Evolutionary conservation across 2,888 invertebrate species (phyloP), one percentile per base, ranked within the genome.

Genomic region (Listrodromus nycthemerus): DNA sequence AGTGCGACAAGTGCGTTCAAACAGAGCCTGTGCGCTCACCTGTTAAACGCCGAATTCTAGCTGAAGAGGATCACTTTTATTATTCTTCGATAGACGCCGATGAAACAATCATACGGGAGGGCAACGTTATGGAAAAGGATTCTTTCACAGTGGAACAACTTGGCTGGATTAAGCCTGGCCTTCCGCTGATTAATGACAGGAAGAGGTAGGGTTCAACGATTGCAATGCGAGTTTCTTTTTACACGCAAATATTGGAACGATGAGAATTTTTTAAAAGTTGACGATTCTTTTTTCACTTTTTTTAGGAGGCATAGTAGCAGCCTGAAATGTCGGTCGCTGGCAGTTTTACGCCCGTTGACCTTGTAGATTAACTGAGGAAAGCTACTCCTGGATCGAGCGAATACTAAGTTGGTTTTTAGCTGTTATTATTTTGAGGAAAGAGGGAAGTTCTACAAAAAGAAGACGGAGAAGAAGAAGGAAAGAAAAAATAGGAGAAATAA

Each of bases 1-100:
- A 93, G 80, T 94, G 94, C 89, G 94, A 94, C 80, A 94, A 94
- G 83, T 94, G 94, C 89, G 91, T 93, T 70, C 93, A 93, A 89
- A 93, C 93, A 50, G 93, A 93, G 85, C 93, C 93, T 45, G 81
- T 91, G 73, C 88, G 93, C 82, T 92, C 93, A 66, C 92, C 93
- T 75, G 88, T 92, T 50, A 93, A 92, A 86, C 92, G 93, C 66
- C 89, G 92, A 82, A 92, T 93, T 84, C 87, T 93, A 80, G 92
- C 92, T 73, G 92, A 93, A 75, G 89, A 91, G 85, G 92, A 93
- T 89, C 88, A 90, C 78, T 88, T 91, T 90, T 92, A 89, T 88
- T 91, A 90, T 86, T 88, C 90, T 78, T 87, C 90, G 55, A 82
- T 88, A 52, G 87, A 85, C 79, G 81, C 21, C 16, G 82, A 86